phyloP scores from a whole-genome alignment of 1,140 invertebrate species.

The Neodiprion lecontei region DNA sequence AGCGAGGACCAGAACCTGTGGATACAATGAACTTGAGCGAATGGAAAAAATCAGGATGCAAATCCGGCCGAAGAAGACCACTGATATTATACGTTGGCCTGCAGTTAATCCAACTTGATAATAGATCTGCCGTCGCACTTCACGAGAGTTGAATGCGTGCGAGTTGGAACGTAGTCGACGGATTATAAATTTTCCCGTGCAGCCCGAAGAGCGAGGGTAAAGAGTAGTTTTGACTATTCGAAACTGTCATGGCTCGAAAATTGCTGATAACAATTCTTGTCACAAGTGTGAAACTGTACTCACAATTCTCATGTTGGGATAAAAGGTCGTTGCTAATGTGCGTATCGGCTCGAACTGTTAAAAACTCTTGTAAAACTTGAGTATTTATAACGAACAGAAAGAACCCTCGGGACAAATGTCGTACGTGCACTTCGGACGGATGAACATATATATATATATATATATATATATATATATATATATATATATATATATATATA shows the following conservation, averaged over 20 bases:
- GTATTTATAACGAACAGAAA: not conserved
- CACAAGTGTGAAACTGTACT: not conserved
- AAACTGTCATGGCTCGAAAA: not conserved
- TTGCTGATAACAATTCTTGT: not conserved
- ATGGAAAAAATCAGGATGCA: not conserved
- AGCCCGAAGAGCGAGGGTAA: not conserved
- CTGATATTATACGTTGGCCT: not conserved
- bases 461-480: too few species aligned
- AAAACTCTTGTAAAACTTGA: not conserved
- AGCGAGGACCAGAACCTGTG: slow-evolving; percentile 10
- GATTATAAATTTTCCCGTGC: not conserved
- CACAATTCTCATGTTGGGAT: not conserved
- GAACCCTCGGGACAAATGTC: not conserved
- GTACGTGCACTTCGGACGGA: not conserved
- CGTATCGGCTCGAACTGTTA: not conserved
- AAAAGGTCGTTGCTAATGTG: not conserved
- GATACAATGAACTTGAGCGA: not conserved
- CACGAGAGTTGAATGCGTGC: too few species aligned
- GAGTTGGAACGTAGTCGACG: not conserved
- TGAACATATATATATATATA: not conserved
- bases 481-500: not conserved
- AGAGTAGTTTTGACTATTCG: not conserved
- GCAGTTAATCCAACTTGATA: not conserved
- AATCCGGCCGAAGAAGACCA: too few species aligned
- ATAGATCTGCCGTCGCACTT: not conserved